A percentile compares a stretch with the other conserved stretches of the same genome.
phyloP scores from a whole-genome alignment of 2,113 vertebrate species.

The Crotalus horridus region DNA sequence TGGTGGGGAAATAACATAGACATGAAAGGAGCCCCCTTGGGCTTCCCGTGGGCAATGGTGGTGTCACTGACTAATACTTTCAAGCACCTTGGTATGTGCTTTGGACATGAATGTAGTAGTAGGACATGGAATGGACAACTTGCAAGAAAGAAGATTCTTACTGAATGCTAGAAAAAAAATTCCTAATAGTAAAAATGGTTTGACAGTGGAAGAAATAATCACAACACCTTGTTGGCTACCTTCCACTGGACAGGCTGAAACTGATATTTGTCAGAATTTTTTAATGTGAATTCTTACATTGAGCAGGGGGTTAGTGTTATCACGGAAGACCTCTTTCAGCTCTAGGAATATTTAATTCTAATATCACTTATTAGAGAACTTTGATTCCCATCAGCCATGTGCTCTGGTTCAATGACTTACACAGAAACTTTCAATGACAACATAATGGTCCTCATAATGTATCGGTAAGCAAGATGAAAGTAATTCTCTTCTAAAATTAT shows the following conservation, averaged over 20 bases:
- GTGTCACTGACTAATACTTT: not conserved
- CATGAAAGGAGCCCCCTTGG: not conserved
- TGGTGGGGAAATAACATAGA: not conserved
- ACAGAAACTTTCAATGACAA: not conserved
- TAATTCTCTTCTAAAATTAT: not conserved
- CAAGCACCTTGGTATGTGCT: not conserved
- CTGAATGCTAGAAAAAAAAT: not conserved
- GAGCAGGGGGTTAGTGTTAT: not conserved
- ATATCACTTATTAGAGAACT: not conserved
- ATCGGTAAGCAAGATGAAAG: not conserved
- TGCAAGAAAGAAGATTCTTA: not conserved
- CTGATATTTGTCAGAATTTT: not conserved
- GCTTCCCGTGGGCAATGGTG: not conserved
- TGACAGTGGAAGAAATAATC: not conserved
- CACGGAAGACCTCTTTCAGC: not conserved
- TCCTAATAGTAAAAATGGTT: not conserved
- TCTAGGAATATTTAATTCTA: not conserved
- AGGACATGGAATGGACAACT: not conserved
- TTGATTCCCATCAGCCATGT: not conserved
- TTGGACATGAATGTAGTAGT: not conserved
- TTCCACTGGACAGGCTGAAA: not conserved
- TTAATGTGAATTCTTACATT: not conserved
- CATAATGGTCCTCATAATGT: not conserved
- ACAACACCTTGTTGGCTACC: not conserved
- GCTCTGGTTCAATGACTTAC: not conserved